Evolutionary conservation across 2,797 vertebrate genomes (phyloP).

Genomic region (Spheniscus humboldti): DNA sequence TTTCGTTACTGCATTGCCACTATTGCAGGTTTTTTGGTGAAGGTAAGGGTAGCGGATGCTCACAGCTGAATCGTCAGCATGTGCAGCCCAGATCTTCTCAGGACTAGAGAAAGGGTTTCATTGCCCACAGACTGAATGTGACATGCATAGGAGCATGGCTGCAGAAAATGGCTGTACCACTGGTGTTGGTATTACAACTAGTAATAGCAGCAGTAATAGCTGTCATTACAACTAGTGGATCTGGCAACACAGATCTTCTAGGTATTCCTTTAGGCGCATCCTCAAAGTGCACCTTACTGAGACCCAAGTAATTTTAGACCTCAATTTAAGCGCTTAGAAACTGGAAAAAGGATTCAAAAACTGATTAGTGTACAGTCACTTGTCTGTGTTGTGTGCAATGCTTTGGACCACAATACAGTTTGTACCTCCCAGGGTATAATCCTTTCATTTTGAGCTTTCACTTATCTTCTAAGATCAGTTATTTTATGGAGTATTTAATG

Average conservation of each 20-base stretch:
- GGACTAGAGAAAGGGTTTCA: neutral
- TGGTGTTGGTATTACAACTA: neutral
- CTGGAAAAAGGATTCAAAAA: neutral
- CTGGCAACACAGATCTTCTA: neutral
- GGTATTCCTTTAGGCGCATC: neutral
- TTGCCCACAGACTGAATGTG: neutral
- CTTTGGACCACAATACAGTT: neutral
- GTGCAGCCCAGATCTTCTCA: neutral
- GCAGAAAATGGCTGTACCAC: neutral
- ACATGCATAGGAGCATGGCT: neutral
- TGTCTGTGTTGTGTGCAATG: neutral
- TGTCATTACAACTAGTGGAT: neutral
- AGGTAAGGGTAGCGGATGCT: neutral
- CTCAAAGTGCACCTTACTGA: neutral
- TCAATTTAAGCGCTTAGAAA: neutral
- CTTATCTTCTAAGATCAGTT: neutral
- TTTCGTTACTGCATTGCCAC: neutral
- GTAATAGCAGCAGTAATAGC: neutral
- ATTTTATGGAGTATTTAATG: neutral
- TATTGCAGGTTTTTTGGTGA: neutral
- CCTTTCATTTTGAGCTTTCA: neutral
- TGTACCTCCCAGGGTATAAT: neutral
- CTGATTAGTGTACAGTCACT: neutral
- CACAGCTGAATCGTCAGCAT: neutral
- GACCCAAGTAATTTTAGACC: neutral